A percentile compares a stretch with the other conserved stretches of the same genome.
phyloP scores from a whole-genome alignment of 2,888 invertebrate genomes.

The Desoria tigrina region DNA sequence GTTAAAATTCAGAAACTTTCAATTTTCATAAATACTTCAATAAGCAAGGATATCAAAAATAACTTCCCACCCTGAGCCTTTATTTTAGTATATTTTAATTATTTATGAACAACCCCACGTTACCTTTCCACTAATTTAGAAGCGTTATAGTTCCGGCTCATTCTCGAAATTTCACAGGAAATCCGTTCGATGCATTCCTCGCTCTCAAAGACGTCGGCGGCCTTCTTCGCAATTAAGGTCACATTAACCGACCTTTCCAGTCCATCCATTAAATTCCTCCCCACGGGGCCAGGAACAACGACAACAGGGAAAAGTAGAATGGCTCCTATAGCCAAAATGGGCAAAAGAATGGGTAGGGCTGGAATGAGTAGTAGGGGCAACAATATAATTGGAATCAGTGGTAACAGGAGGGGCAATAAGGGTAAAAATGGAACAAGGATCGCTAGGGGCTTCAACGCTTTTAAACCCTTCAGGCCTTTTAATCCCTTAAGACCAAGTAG shows the following conservation, averaged over 20 bases:
- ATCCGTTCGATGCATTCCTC: constrained; percentile 43
- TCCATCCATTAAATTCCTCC: constrained; percentile 13
- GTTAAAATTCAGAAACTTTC: not conserved
- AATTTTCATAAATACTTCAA: no score
- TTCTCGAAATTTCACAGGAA: constrained; percentile 37
- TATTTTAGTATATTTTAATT: no score
- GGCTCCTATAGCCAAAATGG: no score
- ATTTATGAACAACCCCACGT: no score
- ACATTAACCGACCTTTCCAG: not conserved
- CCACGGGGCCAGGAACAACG: constrained; percentile 5
- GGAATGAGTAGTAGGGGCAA: not conserved
- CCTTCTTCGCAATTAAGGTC: constrained; percentile 4
- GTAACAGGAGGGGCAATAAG: constrained; percentile 28
- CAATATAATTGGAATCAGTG: constrained; percentile 30
- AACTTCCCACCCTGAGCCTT: no score
- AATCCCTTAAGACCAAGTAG: constrained; percentile 33
- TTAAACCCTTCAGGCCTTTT: constrained; percentile 36
- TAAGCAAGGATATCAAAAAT: no score
- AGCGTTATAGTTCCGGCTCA: constrained; percentile 25
- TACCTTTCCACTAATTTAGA: constrained; percentile 37
- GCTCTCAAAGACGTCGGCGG: constrained; percentile 25
- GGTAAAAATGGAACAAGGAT: constrained; percentile 19
- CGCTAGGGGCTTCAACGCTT: constrained; percentile 9
- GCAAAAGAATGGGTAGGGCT: no score
- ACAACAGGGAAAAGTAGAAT: no score